phyloP scores from a whole-genome alignment of 2,888 invertebrate species.

The Oeneis ivallda region DNA sequence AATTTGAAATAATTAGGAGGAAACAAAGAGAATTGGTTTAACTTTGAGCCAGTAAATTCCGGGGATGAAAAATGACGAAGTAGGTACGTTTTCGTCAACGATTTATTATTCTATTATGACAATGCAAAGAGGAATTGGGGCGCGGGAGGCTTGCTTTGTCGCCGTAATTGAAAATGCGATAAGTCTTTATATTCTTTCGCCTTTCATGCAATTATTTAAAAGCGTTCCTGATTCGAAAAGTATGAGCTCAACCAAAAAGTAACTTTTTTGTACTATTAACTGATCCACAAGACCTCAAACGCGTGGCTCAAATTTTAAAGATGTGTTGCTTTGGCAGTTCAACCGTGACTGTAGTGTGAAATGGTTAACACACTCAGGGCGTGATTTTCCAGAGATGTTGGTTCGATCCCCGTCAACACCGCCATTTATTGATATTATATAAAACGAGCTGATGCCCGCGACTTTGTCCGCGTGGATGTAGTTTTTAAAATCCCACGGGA shows the following conservation, averaged over 20 bases:
- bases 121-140: slow-evolving; percentile 24
- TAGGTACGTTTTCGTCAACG: slow-evolving; percentile 7
- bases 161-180: slow-evolving; percentile 14
- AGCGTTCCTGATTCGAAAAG: neutral
- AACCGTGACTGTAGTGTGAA: too few relatives aligned
- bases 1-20: neutral
- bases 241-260: neutral
- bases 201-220: slow-evolving; percentile 10
- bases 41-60: slow-evolving; percentile 12
- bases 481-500: too few relatives aligned
- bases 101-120: slow-evolving; percentile 25
- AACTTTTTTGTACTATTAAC: too few relatives aligned
- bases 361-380: too few relatives aligned
- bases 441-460: too few relatives aligned
- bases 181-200: slow-evolving; percentile 11
- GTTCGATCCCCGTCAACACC: too few relatives aligned
- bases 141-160: slow-evolving; percentile 15
- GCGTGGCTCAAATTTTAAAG: too few relatives aligned
- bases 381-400: too few relatives aligned
- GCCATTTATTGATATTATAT: too few relatives aligned
- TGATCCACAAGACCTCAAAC: too few relatives aligned
- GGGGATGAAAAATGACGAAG: slow-evolving; percentile 16
- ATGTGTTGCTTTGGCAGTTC: too few relatives aligned
- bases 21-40: slow-evolving; percentile 13
- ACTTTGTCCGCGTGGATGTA: too few relatives aligned